Evolutionary conservation across 2,888 invertebrate species (phyloP), one percentile per base, ranked within the genome.

Genomic region (Archips crataeganus): DNA sequence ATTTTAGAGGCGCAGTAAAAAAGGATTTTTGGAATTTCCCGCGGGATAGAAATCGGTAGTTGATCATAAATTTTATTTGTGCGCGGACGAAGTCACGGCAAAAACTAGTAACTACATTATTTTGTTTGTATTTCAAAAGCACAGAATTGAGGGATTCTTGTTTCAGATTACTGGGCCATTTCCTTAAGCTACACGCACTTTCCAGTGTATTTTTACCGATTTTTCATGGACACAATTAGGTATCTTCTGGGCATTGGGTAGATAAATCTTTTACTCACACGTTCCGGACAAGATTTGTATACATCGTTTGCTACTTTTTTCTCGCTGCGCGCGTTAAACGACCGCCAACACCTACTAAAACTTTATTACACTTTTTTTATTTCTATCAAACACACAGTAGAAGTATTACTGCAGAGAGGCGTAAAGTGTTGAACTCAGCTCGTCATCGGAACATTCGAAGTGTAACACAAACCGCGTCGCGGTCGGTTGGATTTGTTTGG

Each of bases 391-490:
- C 13, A 32, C 13, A 32, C 47, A 63, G 47, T 63, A 32, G 34
- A 63, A 63, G 47, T 65, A 65, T 51, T 51, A 34, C 51, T 51
- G 65, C 65, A 65, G n/a, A 49, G 23, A 13, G 23, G 34, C 34
- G 34, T 8, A 6, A 34, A 51, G 36, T 10, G 64, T 36, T 51
- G 49, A 65, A 60, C 67, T 60, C 34, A 6, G 45, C 67, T n/a
- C 62, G 32, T 39, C 62, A 62, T 62, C 54, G n/a, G 9, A 13
- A 23, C 42, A 57, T 23, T 59, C 11, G 47, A 47, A 65, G 23
- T 63, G 54, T 57, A 39, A 59, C 59, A 42, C 71, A 64, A 71
- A 71, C 70, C 57, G n/a, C 49, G 34, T 36, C 57, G 47, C 45
- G 49, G 15, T 39, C 45, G 49, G 45, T 15, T 39, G 60, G 42